Conservation (phyloP, 2,797 vertebrate species). For the Sylvilagus floridanus region DNA sequence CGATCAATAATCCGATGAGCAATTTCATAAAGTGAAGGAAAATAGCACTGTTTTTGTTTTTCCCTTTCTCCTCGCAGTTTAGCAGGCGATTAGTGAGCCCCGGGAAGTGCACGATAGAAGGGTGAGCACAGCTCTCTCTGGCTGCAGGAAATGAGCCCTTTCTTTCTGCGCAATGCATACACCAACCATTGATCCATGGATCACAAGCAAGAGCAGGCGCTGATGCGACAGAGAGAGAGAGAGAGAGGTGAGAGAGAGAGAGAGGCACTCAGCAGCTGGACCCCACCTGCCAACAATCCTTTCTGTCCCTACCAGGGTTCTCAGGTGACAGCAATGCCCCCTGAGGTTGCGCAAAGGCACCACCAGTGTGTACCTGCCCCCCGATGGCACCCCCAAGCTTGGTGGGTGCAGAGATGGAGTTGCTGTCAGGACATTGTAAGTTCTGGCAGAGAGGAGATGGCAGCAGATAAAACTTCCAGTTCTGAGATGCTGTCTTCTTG, state of each 20-base stretch:
- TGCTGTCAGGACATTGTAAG: background rate
- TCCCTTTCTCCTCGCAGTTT: background rate
- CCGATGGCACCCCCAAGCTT: background rate
- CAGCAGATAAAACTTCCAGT: background rate
- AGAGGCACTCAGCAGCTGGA: too few relatives aligned
- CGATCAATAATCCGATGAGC: slow-evolving; percentile 66
- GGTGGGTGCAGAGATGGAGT: background rate
- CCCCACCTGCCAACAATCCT: too few relatives aligned
- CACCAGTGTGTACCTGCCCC: background rate
- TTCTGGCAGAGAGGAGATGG: slow-evolving; percentile 13
- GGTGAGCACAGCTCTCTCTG: background rate
- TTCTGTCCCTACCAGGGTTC: fast-evolving
- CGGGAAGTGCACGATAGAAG: background rate
- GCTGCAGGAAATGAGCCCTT: background rate
- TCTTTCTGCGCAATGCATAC: background rate
- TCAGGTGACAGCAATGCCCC: fast-evolving
- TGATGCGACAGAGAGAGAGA: background rate
- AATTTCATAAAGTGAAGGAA: slow-evolving; percentile 53
- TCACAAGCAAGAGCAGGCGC: background rate
- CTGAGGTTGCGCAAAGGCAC: fast-evolving
- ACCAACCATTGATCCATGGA: background rate
- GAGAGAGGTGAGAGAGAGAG: too few relatives aligned
- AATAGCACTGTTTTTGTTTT: slow-evolving; percentile 47
- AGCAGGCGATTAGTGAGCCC: background rate
- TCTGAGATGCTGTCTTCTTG: slow-evolving; percentile 45